phyloP scores from a whole-genome alignment of 2,797 vertebrate species.

The Heteromormyrus szaboi region DNA sequence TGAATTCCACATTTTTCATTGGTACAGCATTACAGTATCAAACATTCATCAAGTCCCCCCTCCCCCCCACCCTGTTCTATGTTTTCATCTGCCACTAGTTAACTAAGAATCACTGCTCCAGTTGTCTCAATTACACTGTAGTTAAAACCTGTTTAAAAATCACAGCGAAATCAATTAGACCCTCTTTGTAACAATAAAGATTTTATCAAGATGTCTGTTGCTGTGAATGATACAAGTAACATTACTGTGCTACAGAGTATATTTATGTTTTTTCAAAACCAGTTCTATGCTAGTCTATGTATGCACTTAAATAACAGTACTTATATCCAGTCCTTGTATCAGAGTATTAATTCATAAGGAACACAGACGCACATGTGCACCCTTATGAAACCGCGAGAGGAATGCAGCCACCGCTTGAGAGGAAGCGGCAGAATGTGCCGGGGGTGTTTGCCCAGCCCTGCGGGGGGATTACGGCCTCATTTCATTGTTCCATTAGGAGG shows the following conservation, averaged over 20 bases:
- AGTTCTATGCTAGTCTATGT: neutral
- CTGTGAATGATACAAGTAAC: neutral
- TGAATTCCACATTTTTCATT: neutral
- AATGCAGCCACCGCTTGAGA: neutral
- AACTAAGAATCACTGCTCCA: neutral
- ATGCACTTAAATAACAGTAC: neutral
- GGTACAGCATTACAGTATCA: neutral
- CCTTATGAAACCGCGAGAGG: neutral
- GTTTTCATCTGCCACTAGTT: neutral
- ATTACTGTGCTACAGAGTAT: neutral
- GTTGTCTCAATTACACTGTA: neutral
- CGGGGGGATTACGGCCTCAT: neutral
- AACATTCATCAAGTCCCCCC: neutral
- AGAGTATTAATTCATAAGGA: neutral
- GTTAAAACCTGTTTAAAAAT: neutral
- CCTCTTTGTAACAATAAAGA: neutral
- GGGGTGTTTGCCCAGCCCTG: neutral
- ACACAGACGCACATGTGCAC: neutral
- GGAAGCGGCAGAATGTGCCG: neutral
- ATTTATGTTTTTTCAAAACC: neutral
- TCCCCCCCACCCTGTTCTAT: neutral
- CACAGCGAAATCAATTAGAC: neutral
- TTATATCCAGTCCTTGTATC: neutral
- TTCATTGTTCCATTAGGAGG: conserved; percentile 13
- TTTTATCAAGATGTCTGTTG: neutral